Percentiles rank a stretch among this genome's conserved stretches.
Evolutionary conservation across 1,140 invertebrate species (phyloP).

Genomic region (Drosophila mauritiana): DNA sequence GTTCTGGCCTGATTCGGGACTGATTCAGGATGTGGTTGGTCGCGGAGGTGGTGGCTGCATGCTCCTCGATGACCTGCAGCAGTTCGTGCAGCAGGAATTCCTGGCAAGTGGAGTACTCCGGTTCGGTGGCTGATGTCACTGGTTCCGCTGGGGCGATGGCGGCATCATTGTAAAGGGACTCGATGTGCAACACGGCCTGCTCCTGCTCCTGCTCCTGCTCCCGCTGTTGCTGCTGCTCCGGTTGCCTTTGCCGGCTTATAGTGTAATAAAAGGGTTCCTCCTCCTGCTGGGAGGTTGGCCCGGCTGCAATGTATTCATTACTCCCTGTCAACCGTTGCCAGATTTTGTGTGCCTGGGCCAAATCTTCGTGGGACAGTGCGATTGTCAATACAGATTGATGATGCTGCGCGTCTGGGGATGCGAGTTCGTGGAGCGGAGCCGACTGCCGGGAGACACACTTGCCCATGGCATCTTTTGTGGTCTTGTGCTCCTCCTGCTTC

Average conservation of each 20-base stretch:
- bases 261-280: slow-evolving; percentile 66
- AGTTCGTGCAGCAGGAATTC: slow-evolving; percentile 66
- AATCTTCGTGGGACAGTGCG: slow-evolving; percentile 75
- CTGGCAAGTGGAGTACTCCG: slow-evolving; percentile 66
- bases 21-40: slow-evolving; percentile 1
- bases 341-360: slow-evolving; percentile 79
- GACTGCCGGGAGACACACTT: slow-evolving; percentile 81
- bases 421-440: slow-evolving; percentile 22
- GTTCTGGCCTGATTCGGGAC: slow-evolving; percentile 39
- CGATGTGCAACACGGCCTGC: slow-evolving; percentile 43
- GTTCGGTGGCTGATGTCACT: slow-evolving; percentile 30
- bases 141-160: slow-evolving; percentile 39
- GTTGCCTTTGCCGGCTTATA: slow-evolving; percentile 38
- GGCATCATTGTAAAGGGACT: slow-evolving; percentile 67
- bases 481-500: not conserved
- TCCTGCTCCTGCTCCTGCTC: slow-evolving; percentile 8
- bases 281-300: not conserved
- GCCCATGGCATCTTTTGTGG: slow-evolving; percentile 64
- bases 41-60: not conserved
- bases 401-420: slow-evolving; percentile 45
- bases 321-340: slow-evolving; percentile 81
- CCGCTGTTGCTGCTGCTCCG: not conserved
- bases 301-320: slow-evolving; percentile 78
- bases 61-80: slow-evolving; percentile 33
- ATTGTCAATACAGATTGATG: slow-evolving; percentile 83